phyloP scores from a whole-genome alignment of 2,113 vertebrate genomes.

The Aptenodytes patagonicus region DNA sequence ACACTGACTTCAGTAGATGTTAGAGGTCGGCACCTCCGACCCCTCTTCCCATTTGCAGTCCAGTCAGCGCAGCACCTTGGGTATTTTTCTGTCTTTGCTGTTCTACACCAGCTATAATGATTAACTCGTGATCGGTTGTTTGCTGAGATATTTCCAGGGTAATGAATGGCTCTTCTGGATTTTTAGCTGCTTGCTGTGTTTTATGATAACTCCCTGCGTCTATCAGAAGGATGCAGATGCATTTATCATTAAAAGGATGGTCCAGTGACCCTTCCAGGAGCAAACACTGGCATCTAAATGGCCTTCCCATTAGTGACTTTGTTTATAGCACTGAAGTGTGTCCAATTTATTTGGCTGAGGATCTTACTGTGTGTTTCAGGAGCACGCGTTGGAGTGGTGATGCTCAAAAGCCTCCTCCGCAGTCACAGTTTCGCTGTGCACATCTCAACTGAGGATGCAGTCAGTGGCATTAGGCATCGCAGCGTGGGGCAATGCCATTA shows the following conservation, averaged over 20 bases:
- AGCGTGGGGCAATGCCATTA: fast-evolving
- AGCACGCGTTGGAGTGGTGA: background rate
- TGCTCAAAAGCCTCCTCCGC: background rate
- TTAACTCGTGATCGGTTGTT: background rate
- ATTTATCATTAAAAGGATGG: background rate
- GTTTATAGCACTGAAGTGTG: background rate
- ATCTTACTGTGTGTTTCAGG: background rate
- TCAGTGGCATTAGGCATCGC: background rate
- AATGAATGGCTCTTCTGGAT: background rate
- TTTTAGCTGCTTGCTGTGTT: background rate
- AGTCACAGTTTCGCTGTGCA: background rate
- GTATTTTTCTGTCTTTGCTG: background rate
- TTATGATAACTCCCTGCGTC: background rate
- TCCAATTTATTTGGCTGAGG: background rate
- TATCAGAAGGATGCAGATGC: background rate
- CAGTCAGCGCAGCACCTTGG: background rate
- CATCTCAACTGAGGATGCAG: background rate
- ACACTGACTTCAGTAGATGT: background rate
- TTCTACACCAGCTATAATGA: background rate
- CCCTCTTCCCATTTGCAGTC: background rate
- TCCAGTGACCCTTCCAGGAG: background rate
- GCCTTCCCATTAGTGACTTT: background rate
- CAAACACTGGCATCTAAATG: background rate
- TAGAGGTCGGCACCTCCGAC: background rate
- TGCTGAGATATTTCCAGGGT: background rate